Evolutionary conservation across 1,140 invertebrate genomes (phyloP), one percentile per base, ranked within the genome.

Genomic region (Acromyrmex heyeri): DNA sequence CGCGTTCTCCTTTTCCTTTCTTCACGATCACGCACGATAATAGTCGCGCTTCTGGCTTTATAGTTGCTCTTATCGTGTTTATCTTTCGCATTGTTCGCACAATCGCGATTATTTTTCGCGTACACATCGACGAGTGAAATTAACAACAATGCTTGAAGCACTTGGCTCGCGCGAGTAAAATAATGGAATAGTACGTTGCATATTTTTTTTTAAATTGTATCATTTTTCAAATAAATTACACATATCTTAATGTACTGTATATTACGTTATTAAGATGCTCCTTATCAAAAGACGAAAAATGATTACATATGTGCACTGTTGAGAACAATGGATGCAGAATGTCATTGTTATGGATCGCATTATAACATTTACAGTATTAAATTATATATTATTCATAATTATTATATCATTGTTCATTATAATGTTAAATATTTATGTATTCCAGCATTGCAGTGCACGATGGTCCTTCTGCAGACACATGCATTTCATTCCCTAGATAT

Each of bases 401-500:
- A 44, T 44, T 44, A 44, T 44, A 44, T 44, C 38, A 44, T n/a
- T 12, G 14, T 50, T 14, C 48, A 65, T 5, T 12, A 8, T 38
- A 5, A 5, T 70, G n/a, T 44, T 4, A 34, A n/a, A 18, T 16
- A 50, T 61, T 34, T 72, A n/a, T 30, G 8, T 93, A 55, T 93
- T 93, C 18, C 55, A 93, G 92, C 10, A 34, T 34, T 38, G 53
- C 44, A 14, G 85, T 67, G 27, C 70, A 21, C 24, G 55, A 88
- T 18, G 12, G 76, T 34, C 91, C 90, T 67, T 69, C 87, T 2
- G 16, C 86, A 12, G 88, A 94, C 2, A 92, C 78, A 18, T 95
- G 94, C 64, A 91, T 91, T 62, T 82, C 90, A 50, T 44, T 88
- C n/a, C 90, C 77, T 38, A 93, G 90, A 62, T 65, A 91, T 53